Evolutionary conservation across 1,140 invertebrate species (phyloP).

Genomic region (Sarcophaga peregrina): DNA sequence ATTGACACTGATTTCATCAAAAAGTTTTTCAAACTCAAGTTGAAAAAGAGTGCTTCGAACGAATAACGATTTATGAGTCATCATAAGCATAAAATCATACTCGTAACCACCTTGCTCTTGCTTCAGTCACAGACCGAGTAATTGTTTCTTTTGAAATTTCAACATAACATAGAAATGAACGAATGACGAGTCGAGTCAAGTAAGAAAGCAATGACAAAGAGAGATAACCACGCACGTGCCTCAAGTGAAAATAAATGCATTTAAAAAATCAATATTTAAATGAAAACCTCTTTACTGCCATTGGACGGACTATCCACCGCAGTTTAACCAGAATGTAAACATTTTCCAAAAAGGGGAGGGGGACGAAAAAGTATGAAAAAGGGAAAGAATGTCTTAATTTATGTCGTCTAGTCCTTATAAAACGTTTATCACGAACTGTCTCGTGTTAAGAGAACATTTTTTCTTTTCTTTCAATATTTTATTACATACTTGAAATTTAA

Average conservation of each 20-base stretch:
- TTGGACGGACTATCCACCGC: not conserved
- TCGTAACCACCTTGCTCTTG: not conserved
- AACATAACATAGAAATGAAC: not conserved
- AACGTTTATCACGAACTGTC: not conserved
- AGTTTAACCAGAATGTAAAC: not conserved
- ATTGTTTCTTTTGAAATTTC: not conserved
- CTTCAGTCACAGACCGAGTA: not conserved
- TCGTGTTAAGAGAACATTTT: not conserved
- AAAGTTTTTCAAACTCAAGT: not conserved
- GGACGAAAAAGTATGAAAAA: not conserved
- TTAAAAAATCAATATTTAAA: not conserved
- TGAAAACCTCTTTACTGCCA: not conserved
- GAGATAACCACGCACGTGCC: not conserved
- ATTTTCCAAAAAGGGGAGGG: not conserved
- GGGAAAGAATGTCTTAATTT: not conserved
- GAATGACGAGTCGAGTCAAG: not conserved
- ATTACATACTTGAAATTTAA: too few relatives aligned
- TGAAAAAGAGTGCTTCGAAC: not conserved
- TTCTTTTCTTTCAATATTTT: not conserved
- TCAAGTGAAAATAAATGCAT: conserved; percentile 16
- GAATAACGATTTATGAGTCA: not conserved
- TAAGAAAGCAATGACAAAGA: not conserved
- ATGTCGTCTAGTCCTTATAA: not conserved
- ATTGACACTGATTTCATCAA: conserved; percentile 1
- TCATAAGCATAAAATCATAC: not conserved